Evolutionary conservation across 2,113 vertebrate genomes (phyloP), one percentile per base, ranked within the genome.

Genomic region (Neolamprologus falcicula): DNA sequence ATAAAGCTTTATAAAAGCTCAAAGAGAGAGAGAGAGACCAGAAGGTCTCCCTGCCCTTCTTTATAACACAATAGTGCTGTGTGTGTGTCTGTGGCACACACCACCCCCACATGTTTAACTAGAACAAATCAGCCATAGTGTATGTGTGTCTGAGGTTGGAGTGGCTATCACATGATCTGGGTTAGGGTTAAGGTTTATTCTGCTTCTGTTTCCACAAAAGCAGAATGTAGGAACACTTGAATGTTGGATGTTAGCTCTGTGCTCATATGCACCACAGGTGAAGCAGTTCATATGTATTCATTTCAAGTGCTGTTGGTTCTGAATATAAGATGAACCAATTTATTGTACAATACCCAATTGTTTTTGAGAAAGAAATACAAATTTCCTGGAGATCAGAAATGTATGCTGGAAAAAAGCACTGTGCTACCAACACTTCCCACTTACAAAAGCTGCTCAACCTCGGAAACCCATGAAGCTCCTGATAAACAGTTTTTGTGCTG

Each of bases 1-100:
- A 50, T 78, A 50, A 31, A n/a, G 71, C 40, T 76, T 76, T 76
- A 76, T 47, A 76, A 47, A 76, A 76, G 71, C 71, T 31, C 26
- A 78, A 28, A 47, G 24, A 31, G 16, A 50, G 0, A 24, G 42
- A 6, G 24, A 17, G 42, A 78, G 71, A 50, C 42, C 73, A 78
- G 45, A 78, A 52, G 73, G 73, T 52, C 42, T 47, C 73, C 16
- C 71, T 50, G 24, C 24, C 71, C 16, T 5, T 78, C 71, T 50
- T 76, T 78, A 78, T n/a, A 50, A 52, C 45, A 78, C 73, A 78
- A 52, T 78, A 78, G 26, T 33, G 45, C 26, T 12, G 45, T 78
- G 42, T 78, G 71, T 78, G 45, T 52, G 73, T 52, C 4, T 50
- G 26, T 31, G 73, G 45, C 7, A 78, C 45, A 31, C 73, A 78